Percentiles rank a stretch among this genome's conserved stretches.
Evolutionary conservation across 2,888 invertebrate genomes (phyloP).

Genomic region (Pristionchus arcanus): DNA sequence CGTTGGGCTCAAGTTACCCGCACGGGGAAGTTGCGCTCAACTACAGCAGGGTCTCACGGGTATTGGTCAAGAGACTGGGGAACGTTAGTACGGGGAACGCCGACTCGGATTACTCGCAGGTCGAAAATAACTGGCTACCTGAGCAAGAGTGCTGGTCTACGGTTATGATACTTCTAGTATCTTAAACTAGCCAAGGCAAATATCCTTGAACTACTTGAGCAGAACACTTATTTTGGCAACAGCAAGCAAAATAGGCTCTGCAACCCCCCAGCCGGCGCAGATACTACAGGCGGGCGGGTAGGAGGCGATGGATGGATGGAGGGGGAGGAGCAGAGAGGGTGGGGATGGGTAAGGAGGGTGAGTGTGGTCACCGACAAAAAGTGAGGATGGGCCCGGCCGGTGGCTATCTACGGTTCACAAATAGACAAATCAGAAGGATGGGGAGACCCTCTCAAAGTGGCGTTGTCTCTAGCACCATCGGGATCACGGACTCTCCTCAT

Average conservation of each 20-base stretch:
- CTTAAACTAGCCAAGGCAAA: no score
- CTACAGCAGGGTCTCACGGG: constrained; percentile 19
- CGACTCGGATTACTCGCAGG: background rate
- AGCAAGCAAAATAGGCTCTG: no score
- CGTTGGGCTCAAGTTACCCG: background rate
- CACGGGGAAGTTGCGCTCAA: background rate
- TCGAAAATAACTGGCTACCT: background rate
- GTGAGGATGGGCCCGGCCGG: background rate
- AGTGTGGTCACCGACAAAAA: constrained; percentile 30
- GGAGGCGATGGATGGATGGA: background rate
- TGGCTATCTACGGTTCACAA: constrained; percentile 52
- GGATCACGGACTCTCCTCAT: background rate
- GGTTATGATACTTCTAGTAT: no score
- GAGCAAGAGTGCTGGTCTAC: no score
- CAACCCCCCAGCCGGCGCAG: background rate
- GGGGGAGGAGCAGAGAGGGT: background rate
- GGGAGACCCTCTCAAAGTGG: background rate
- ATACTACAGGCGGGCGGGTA: background rate
- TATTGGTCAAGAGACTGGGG: background rate
- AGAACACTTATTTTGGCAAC: no score
- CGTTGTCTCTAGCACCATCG: background rate
- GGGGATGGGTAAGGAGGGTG: background rate
- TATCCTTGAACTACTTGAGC: no score
- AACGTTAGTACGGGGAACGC: background rate
- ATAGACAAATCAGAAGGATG: constrained; percentile 41